Evolutionary conservation across 2,797 vertebrate species (phyloP).

Genomic region (Chromis chromis): DNA sequence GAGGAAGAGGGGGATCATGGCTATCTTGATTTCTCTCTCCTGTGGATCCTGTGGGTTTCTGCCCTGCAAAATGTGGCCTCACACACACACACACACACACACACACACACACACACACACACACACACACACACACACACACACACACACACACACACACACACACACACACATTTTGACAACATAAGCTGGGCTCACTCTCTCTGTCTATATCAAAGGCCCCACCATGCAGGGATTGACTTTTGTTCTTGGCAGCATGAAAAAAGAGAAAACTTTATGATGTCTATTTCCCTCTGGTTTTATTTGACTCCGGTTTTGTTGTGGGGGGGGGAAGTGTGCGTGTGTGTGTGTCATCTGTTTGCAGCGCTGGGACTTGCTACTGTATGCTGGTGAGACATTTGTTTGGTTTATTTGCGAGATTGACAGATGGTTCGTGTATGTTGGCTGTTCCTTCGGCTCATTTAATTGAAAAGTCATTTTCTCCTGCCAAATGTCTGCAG

Average conservation of each 20-base stretch:
- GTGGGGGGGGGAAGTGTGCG: slow-evolving; percentile 35
- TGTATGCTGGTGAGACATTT: slow-evolving; percentile 39
- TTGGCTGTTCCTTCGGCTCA: slow-evolving; percentile 18
- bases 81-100: slow-evolving; percentile 33
- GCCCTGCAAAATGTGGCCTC: slow-evolving; percentile 37
- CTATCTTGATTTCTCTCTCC: slow-evolving; percentile 33
- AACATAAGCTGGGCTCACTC: slow-evolving; percentile 39
- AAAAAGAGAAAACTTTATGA: slow-evolving; percentile 67
- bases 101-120: slow-evolving; percentile 33
- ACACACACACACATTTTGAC: slow-evolving; percentile 51
- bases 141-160: slow-evolving; percentile 30
- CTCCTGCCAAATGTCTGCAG: slow-evolving; percentile 27
- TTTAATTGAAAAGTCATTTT: slow-evolving; percentile 43
- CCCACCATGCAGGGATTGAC: slow-evolving; percentile 51
- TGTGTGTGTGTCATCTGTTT: slow-evolving; percentile 39
- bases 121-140: slow-evolving; percentile 33
- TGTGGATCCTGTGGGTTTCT: slow-evolving; percentile 47
- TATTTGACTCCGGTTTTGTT: slow-evolving; percentile 55
- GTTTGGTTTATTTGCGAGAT: slow-evolving; percentile 38
- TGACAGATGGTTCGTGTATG: slow-evolving; percentile 50
- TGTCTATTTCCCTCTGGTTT: slow-evolving; percentile 67
- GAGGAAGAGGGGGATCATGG: slow-evolving; percentile 14
- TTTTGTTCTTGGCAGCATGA: slow-evolving; percentile 70
- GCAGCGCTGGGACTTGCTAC: slow-evolving; percentile 20
- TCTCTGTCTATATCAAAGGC: slow-evolving; percentile 66